Evolutionary conservation across 2,113 vertebrate species (phyloP).

Genomic region (Perccottus glenii): DNA sequence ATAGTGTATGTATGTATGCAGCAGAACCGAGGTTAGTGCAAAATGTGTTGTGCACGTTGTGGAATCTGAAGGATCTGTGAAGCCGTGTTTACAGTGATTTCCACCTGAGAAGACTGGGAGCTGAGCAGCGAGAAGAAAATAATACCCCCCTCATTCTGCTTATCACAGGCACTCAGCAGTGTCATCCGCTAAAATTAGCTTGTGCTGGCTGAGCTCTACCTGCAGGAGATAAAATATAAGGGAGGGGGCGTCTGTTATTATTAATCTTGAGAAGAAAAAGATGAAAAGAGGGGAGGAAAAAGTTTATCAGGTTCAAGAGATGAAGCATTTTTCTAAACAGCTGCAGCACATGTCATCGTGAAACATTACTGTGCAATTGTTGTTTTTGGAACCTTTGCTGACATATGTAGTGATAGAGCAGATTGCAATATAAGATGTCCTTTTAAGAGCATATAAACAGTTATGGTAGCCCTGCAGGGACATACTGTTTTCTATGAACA

Average conservation of each 20-base stretch:
- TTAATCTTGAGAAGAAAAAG: constrained; percentile 61
- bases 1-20: constrained; percentile 10
- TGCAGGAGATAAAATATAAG: constrained; percentile 67
- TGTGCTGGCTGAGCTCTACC: constrained; percentile 73
- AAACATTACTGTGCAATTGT: too few species aligned
- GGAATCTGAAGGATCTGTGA: constrained; percentile 58
- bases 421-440: too few species aligned
- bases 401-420: too few species aligned
- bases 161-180: constrained; percentile 71
- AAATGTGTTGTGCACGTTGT: constrained; percentile 47
- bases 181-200: constrained; percentile 77
- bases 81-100: constrained; percentile 57
- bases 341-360: too few species aligned
- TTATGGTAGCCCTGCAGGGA: too few species aligned
- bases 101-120: constrained; percentile 63
- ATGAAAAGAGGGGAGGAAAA: constrained; percentile 26
- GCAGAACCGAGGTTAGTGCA: constrained; percentile 31
- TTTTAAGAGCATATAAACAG: too few species aligned
- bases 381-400: too few species aligned
- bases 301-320: neutral
- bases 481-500: too few species aligned
- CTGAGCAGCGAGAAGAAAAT: constrained; percentile 57
- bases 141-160: constrained; percentile 64
- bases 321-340: too few species aligned
- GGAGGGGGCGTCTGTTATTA: constrained; percentile 61